Evolutionary conservation across 1,140 invertebrate species (phyloP).

Genomic region (Panulirus ornatus): DNA sequence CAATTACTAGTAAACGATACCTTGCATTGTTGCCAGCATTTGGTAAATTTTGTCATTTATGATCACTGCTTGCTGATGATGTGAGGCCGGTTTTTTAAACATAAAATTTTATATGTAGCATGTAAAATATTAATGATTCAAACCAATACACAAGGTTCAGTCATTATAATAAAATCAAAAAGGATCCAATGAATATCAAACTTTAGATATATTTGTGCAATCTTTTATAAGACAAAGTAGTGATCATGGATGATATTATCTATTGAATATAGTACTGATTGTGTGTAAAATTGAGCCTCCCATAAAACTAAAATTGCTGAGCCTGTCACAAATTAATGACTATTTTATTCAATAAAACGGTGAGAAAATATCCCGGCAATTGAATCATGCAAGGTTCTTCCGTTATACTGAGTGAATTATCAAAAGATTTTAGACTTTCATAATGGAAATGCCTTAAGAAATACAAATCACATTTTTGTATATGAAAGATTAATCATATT

Average conservation of each 20-base stretch:
- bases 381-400: slow-evolving; percentile 72
- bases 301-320: slow-evolving; percentile 49
- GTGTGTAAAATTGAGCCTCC: neutral
- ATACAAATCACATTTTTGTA: slow-evolving; percentile 74
- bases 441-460: slow-evolving; percentile 73
- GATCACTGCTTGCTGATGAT: slow-evolving; percentile 19
- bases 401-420: slow-evolving; percentile 72
- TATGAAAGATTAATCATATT: slow-evolving; percentile 72
- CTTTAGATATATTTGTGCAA: slow-evolving; percentile 42
- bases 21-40: slow-evolving; percentile 11
- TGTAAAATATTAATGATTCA: slow-evolving; percentile 9
- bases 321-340: slow-evolving; percentile 43
- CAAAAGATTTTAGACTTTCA: slow-evolving; percentile 72
- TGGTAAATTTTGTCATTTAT: slow-evolving; percentile 13
- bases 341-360: slow-evolving; percentile 41
- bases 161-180: slow-evolving; percentile 52
- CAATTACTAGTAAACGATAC: slow-evolving; percentile 35
- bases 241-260: neutral
- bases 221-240: neutral
- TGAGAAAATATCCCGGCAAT: slow-evolving; percentile 55
- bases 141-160: slow-evolving; percentile 26
- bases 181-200: slow-evolving; percentile 48
- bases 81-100: neutral
- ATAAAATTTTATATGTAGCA: slow-evolving; percentile 14
- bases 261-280: neutral